Base-by-base conservation (phyloP, 2,888 invertebrate species). In the Drosophila macrothrix region DNA sequence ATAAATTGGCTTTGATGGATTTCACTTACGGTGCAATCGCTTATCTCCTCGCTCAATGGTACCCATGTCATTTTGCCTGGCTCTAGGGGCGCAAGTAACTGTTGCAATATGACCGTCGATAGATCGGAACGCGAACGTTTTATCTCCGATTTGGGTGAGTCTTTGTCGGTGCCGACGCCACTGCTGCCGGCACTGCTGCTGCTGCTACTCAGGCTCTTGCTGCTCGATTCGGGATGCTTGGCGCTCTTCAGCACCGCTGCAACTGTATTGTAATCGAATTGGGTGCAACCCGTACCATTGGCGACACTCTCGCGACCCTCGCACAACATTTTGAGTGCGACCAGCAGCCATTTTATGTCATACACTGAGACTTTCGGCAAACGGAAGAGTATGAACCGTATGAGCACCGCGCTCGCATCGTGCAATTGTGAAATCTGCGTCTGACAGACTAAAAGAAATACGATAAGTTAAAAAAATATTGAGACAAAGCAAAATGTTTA, bases 221-320 rank as follows among this genome's bases (percentile, higher is more conserved):
- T 92, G 55, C 93, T 93, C 52, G 94, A 93, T 61, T 94, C 94
- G 10, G 96, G 96, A 82, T 95, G 93, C 91, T 96, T 96, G 37
- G 96, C 95, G 91, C 95, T 95, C 90, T 97, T 98, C 93, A 98
- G 94, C 43, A 96, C 94, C 54, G 96, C 96, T 43, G 96, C 96
- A 80, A 98, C 94, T 43, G 96, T 95, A 60, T 96, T 95, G 91
- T 97, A 95, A 93, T 98, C 98, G 35, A 96, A 95, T 84, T 89
- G 90, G n/a, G 83, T 62, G 12, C 82, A 53, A 0, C 73, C 80
- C 14, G 62, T 29, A 1, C 63, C 75, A 19, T 46, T 56, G 16
- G 76, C 56, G 9, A 67, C 67, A 28, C 66, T 70, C 28, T 84
- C 85, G 12, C 85, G 70, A 7, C 95, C 95, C 68, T 95, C 95